Evolutionary conservation across 2,888 invertebrate genomes (phyloP).

Genomic region (Macrosoma leucophasiata): DNA sequence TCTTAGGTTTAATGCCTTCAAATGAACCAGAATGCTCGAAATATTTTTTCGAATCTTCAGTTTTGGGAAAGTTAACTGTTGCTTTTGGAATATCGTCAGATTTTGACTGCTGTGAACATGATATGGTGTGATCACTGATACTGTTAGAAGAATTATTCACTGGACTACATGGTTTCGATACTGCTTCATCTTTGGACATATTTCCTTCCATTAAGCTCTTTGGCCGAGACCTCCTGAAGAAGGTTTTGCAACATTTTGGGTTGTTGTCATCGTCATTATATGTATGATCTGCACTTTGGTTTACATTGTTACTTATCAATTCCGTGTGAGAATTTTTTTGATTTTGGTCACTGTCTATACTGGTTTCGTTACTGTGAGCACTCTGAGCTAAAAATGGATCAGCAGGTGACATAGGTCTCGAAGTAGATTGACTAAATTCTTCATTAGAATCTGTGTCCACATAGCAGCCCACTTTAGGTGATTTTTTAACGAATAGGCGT

Average conservation of each 20-base stretch:
- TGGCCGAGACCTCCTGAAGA: slow-evolving; percentile 63
- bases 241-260: slow-evolving; percentile 61
- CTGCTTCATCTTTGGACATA: slow-evolving; percentile 43
- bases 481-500: slow-evolving; percentile 68
- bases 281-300: slow-evolving; percentile 33
- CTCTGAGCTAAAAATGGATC: slow-evolving; percentile 67
- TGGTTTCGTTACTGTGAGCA: slow-evolving; percentile 45
- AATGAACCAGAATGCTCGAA: slow-evolving; percentile 68
- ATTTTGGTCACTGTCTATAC: slow-evolving; percentile 36
- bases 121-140: slow-evolving; percentile 51
- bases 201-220: slow-evolving; percentile 57
- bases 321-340: slow-evolving; percentile 40
- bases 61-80: slow-evolving; percentile 59
- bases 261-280: slow-evolving; percentile 53
- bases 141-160: slow-evolving; percentile 54
- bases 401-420: slow-evolving; percentile 66
- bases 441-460: slow-evolving; percentile 68
- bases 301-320: slow-evolving; percentile 37
- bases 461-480: slow-evolving; percentile 71
- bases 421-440: slow-evolving; percentile 56
- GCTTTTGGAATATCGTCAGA: slow-evolving; percentile 64
- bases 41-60: slow-evolving; percentile 51
- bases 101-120: slow-evolving; percentile 52
- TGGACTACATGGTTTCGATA: slow-evolving; percentile 55
- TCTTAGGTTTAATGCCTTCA: slow-evolving; percentile 64